phyloP scores from a whole-genome alignment of 2,888 invertebrate genomes.

The Toxonevra muliebris region DNA sequence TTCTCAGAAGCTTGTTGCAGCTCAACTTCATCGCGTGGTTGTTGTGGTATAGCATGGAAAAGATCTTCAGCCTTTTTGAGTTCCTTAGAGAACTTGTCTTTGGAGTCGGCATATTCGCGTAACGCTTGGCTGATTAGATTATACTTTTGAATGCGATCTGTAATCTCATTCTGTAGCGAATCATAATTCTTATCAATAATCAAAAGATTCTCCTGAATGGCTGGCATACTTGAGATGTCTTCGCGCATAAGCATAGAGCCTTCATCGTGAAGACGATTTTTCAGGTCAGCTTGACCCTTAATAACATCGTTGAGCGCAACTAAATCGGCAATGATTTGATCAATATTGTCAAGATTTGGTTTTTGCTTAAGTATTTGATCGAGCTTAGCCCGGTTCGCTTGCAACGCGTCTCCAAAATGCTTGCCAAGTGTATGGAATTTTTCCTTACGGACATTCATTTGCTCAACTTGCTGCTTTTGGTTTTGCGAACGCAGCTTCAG shows the following conservation, averaged over 20 bases:
- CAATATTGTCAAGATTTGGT: constrained; percentile 61
- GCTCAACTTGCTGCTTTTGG: constrained; percentile 75
- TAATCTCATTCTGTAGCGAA: constrained; percentile 77
- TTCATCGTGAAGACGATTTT: constrained; percentile 80
- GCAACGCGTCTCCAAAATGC: constrained; percentile 73
- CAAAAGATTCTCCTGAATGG: constrained; percentile 81
- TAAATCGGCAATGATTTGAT: constrained; percentile 64
- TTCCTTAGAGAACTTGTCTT: constrained; percentile 75
- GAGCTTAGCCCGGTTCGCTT: constrained; percentile 63
- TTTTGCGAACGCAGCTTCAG: constrained; percentile 74
- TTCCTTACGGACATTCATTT: constrained; percentile 79
- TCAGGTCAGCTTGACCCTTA: constrained; percentile 70
- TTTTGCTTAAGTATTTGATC: constrained; percentile 54
- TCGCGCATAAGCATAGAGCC: constrained; percentile 82
- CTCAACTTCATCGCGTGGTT: constrained; percentile 78
- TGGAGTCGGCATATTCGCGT: constrained; percentile 79
- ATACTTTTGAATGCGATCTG: constrained; percentile 79
- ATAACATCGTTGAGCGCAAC: constrained; percentile 69
- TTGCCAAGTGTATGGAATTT: constrained; percentile 80
- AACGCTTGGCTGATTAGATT: constrained; percentile 77
- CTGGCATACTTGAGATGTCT: constrained; percentile 81
- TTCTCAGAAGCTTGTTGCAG: constrained; percentile 77
- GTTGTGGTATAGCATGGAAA: constrained; percentile 71
- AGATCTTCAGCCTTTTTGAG: constrained; percentile 76
- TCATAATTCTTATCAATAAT: constrained; percentile 85